Percentiles rank a stretch among this genome's conserved stretches.
phyloP scores from a whole-genome alignment of 2,888 invertebrate species.

The Drosophila planitibia region DNA sequence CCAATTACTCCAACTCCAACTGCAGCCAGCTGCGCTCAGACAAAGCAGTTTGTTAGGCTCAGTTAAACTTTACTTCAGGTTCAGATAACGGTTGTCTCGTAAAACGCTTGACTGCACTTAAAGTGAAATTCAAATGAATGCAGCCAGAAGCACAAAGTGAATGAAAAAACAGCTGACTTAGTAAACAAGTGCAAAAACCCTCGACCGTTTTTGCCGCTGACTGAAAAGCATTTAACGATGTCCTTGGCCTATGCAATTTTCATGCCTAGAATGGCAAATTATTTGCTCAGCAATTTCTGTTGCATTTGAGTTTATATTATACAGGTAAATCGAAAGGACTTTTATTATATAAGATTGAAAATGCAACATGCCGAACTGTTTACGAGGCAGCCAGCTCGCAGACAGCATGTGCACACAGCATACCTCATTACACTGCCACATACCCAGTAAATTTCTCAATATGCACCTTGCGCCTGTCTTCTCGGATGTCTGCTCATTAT shows the following conservation, averaged over 20 bases:
- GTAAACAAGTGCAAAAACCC: slow-evolving; percentile 10
- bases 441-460: not conserved
- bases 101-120: slow-evolving; percentile 29
- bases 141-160: slow-evolving; percentile 9
- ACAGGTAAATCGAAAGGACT: not conserved
- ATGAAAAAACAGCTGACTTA: slow-evolving; percentile 16
- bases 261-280: not conserved
- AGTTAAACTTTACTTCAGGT: slow-evolving; percentile 25
- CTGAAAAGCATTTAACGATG: not conserved
- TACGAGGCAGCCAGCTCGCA: not conserved
- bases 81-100: slow-evolving; percentile 8
- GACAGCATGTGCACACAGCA: not conserved
- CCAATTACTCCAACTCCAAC: slow-evolving; percentile 9
- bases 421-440: not conserved
- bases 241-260: not conserved
- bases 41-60: slow-evolving; percentile 14
- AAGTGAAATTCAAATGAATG: slow-evolving; percentile 29
- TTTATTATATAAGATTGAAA: not conserved
- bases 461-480: not conserved
- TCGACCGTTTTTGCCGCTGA: not conserved
- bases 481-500: not conserved
- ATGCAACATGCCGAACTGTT: not conserved
- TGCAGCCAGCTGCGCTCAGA: not conserved
- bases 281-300: slow-evolving; percentile 1
- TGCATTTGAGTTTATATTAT: not conserved